Evolutionary conservation across 2,888 invertebrate species (phyloP), one percentile per base, ranked within the genome.

Genomic region (Sarcophaga carnaria): DNA sequence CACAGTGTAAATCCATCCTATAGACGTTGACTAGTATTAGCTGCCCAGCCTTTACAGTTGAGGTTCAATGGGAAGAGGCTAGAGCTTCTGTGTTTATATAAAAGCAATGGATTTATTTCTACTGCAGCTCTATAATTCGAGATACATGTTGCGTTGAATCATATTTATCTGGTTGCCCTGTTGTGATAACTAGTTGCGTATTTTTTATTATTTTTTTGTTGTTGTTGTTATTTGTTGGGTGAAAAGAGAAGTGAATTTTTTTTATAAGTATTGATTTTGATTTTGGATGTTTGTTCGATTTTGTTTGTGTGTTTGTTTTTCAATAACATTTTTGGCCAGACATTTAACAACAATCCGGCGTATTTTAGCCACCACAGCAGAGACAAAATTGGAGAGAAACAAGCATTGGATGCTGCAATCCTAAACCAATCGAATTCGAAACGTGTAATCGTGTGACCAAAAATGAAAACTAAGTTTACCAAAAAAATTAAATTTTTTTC

Each of bases 381-480:
- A 54, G 14, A 4, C 54, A 54, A 54, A 54, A 17, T 17, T 14
- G 54, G 12, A 54, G 17, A 54, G 17, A 54, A 54, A 54, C 54
- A 54, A 54, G 54, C 54, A 54, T 54, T 54, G 14, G 54, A 54
- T 54, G 17, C 66, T 54, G 17, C 66, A 66, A 67, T 45, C 66
- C 67, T n/a, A 67, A 37, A 37, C 17, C 67, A 67, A 45, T 45
- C 66, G 27, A 27, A 64, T 14, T 54, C 54, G 54, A 14, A 72
- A 60, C 86, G 78, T 86, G 71, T 87, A 87, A 83, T 84, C 84
- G 84, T 87, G 87, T 87, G 87, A 87, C 87, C 87, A 87, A 87
- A 87, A 79, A 17, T 75, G 69, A 81, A 87, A 87, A 84, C 74
- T 87, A 79, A 87, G 75, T 84, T 84, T 75, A 79, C 87, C 87